Conservation (phyloP, 2,113 vertebrate species). For the Cyanoramphus novaezelandiae region DNA sequence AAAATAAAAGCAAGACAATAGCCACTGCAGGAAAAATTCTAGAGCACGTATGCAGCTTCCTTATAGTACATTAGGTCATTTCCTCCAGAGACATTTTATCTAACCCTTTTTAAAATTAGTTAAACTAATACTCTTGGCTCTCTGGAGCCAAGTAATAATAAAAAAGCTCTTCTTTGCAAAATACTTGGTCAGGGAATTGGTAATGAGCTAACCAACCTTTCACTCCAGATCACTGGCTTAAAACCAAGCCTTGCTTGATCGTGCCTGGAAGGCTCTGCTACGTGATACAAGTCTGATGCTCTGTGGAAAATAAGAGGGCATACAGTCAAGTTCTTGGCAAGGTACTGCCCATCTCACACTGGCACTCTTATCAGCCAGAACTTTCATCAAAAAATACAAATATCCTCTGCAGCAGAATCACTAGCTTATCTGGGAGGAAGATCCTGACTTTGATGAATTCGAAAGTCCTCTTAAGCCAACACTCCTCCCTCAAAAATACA, state of each 20-base stretch:
- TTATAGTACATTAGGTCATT: conserved; percentile 54
- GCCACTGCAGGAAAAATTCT: conserved; percentile 39
- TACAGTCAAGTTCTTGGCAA: not conserved
- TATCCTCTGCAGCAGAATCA: conserved; percentile 22
- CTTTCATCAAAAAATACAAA: conserved; percentile 40
- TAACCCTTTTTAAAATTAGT: conserved; percentile 22
- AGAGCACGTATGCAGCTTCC: conserved; percentile 53
- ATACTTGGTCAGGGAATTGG: conserved; percentile 1
- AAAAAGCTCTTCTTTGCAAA: not conserved
- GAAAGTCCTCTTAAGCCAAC: not conserved
- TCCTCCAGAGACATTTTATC: conserved; percentile 50
- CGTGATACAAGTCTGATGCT: not conserved
- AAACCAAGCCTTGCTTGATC: conserved; percentile 9
- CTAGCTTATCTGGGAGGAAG: conserved; percentile 26
- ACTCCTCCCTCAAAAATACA: not conserved
- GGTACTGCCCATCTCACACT: not conserved
- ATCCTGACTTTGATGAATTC: conserved; percentile 27
- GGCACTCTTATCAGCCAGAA: conserved; percentile 14
- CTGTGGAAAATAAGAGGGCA: not conserved
- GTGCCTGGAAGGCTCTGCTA: not conserved
- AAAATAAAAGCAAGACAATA: conserved; percentile 62
- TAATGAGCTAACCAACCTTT: conserved; percentile 2
- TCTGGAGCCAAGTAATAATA: conserved; percentile 14
- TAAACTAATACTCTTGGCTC: conserved; percentile 7
- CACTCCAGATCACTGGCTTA: not conserved